Evolutionary conservation across 2,888 invertebrate species (phyloP), one percentile per base, ranked within the genome.

Genomic region (Monoplex corrugatus): DNA sequence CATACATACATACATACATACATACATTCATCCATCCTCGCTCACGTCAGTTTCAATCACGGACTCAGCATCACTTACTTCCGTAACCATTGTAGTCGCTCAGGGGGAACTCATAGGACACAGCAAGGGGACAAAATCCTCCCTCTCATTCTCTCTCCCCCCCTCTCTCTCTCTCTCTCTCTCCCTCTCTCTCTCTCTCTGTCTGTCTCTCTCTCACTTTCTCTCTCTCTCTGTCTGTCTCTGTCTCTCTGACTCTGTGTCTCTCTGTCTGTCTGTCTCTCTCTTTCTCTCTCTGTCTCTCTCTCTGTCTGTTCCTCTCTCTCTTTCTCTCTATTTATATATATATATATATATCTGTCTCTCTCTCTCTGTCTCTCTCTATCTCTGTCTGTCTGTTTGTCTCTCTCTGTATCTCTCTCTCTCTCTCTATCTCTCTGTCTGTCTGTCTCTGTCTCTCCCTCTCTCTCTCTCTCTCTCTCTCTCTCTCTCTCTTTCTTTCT

Each of bases 201-300:
- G 8, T 72, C 6, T 72, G 10, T 72, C 40, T 10, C 28, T 28
- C 57, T 57, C 57, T 57, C 57, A 23, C 57, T 57, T 8, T 50
- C 16, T 16, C 16, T 35, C 32, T 35, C 72, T 72, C 32, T 35
- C 8, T 32, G 8, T 72, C 6, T 72, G 10, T 72, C 40, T 40
- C 8, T 78, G 3, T 40, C 19, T 40, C 23, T 40, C 78, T 72
- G 3, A 2, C 8, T n/a, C 19, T 6, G 35, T 23, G 2, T 78
- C 78, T 80, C 3, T 80, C 78, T 43, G 40, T 43, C 78, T 80
- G 23, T 80, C 43, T 80, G 23, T 80, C 78, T 43, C 5, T 80
- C 78, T 75, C 1, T 72, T 32, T 35, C 78, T 78, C 78, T 78
- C 40, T 78, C 78, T 78, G 40, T 78, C 78, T 78, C 68, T n/a